Percentiles rank a stretch among this genome's conserved stretches.
Conservation (phyloP, 2,113 vertebrate species). For the Anolis sagrei region DNA sequence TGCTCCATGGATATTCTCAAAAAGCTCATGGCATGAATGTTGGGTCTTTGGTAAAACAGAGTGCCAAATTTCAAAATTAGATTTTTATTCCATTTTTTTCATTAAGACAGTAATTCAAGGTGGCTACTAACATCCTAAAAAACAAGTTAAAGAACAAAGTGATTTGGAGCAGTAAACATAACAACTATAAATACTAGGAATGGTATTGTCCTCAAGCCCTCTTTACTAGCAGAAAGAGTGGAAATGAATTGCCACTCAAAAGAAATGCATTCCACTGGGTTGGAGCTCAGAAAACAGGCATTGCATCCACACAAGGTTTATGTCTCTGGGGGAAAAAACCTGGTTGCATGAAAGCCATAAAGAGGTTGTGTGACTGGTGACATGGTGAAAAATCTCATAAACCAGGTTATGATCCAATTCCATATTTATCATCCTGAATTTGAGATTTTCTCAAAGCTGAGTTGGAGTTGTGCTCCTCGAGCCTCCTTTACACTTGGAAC, state of each 20-base stretch:
- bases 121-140: not conserved
- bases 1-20: not conserved
- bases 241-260: too few relatives aligned
- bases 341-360: not conserved
- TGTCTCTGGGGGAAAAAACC: not conserved
- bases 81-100: too few relatives aligned
- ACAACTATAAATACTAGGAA: too few relatives aligned
- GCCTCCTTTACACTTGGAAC: too few relatives aligned
- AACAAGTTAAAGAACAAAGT: too few relatives aligned
- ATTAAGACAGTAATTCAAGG: not conserved
- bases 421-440: not conserved
- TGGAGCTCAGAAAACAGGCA: too few relatives aligned
- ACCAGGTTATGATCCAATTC: not conserved
- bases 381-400: not conserved
- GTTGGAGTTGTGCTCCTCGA: not conserved
- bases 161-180: too few relatives aligned
- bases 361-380: not conserved
- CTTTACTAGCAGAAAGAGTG: too few relatives aligned
- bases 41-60: not conserved
- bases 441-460: not conserved
- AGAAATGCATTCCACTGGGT: too few relatives aligned
- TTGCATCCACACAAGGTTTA: not conserved
- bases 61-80: not conserved
- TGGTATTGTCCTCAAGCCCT: too few relatives aligned
- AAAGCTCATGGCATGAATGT: not conserved